Evolutionary conservation across 2,888 invertebrate species (phyloP).

Genomic region (Electrophaes corylata): DNA sequence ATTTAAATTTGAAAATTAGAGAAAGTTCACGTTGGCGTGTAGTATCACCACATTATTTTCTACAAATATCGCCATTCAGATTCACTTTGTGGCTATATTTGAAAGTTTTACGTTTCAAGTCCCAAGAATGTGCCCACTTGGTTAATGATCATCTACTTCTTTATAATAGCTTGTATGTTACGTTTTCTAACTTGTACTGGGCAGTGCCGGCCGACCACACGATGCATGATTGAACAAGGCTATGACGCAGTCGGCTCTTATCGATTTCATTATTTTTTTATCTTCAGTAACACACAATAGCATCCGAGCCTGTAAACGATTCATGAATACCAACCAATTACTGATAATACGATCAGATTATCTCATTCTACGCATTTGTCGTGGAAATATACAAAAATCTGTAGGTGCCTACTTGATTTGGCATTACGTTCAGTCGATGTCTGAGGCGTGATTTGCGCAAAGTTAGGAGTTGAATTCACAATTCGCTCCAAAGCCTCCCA

Average conservation of each 20-base stretch:
- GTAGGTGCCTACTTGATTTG: constrained; percentile 2
- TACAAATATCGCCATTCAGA: not conserved
- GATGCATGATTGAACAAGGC: constrained; percentile 68
- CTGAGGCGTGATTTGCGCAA: constrained; percentile 35
- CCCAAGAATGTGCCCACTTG: constrained; percentile 1
- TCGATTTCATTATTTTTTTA: constrained; percentile 76
- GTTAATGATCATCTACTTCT: not conserved
- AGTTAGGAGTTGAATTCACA: constrained; percentile 43
- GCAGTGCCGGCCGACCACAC: constrained; percentile 42
- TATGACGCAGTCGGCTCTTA: constrained; percentile 72
- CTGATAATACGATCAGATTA: constrained; percentile 27
- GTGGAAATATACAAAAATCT: constrained; percentile 8
- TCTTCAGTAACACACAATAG: constrained; percentile 42
- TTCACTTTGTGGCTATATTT: not conserved
- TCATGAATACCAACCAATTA: constrained; percentile 26
- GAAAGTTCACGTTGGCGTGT: not conserved
- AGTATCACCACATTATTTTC: not conserved
- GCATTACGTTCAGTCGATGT: constrained; percentile 23
- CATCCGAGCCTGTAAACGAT: constrained; percentile 25
- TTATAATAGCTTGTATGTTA: constrained; percentile 1
- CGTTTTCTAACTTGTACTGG: constrained; percentile 41
- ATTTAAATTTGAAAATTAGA: not conserved
- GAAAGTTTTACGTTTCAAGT: not conserved
- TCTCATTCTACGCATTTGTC: constrained; percentile 12
- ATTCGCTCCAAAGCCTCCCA: constrained; percentile 42